These are phyloP conservation scores for Spinus olivaceus DNA, from an alignment of 2,797 vertebrate genomes.

Conservation along the genomic window DNA sequence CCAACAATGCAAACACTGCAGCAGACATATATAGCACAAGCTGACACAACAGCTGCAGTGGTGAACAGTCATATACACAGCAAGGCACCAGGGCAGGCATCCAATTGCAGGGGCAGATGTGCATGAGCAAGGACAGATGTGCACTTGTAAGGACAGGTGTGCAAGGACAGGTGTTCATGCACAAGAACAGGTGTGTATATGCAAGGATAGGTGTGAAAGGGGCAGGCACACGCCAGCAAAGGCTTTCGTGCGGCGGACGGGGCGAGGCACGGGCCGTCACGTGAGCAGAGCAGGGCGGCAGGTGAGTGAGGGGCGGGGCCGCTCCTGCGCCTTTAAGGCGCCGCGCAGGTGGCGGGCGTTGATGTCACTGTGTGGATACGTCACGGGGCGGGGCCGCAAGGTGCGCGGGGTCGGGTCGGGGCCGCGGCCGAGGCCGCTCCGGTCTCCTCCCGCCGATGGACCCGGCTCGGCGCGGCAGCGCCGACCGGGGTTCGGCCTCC, in stretches of 20 bases:
- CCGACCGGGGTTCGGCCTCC: conserved; percentile 15
- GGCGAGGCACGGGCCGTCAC: rapidly evolving
- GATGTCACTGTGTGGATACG: not conserved
- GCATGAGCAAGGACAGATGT: not conserved
- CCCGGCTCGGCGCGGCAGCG: not conserved
- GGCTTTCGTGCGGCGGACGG: rapidly evolving
- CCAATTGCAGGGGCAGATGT: not conserved
- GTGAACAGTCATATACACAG: too few relatives aligned
- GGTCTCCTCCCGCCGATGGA: conserved; percentile 3
- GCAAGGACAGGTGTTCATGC: not conserved
- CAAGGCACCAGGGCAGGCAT: not conserved
- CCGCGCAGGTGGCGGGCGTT: not conserved
- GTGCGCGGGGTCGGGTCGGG: not conserved
- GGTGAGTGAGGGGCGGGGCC: not conserved
- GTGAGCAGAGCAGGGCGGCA: not conserved
- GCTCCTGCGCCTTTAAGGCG: not conserved
- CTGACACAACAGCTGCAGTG: not conserved
- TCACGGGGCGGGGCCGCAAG: not conserved
- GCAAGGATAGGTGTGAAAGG: too few relatives aligned
- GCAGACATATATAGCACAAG: not conserved
- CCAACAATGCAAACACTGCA: not conserved
- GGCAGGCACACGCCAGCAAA: not conserved
- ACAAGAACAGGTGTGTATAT: not conserved
- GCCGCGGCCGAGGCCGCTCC: not conserved
- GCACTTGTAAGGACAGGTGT: not conserved